phyloP scores from a whole-genome alignment of 2,797 vertebrate genomes.

The Lacerta bilineata region DNA sequence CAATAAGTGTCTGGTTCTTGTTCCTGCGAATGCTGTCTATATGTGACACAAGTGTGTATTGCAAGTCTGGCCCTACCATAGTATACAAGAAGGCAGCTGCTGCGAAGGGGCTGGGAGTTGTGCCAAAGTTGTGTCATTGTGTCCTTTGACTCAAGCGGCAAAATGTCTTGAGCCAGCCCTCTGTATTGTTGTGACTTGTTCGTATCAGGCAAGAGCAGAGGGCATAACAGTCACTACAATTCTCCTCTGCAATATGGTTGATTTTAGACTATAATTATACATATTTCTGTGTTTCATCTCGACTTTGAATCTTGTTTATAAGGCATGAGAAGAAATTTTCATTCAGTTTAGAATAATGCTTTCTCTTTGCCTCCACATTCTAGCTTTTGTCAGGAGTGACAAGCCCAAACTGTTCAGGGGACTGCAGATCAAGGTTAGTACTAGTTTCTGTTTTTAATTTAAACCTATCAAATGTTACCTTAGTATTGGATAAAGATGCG shows the following conservation, averaged over 20 bases:
- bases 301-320: neutral
- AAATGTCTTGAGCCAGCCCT: neutral
- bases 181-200: neutral
- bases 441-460: slow-evolving; percentile 14
- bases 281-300: neutral
- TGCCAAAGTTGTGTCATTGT: no score
- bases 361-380: slow-evolving; percentile 54
- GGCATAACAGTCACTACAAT: neutral
- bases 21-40: neutral
- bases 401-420: slow-evolving; percentile 99
- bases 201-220: neutral
- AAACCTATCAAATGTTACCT: slow-evolving; percentile 27
- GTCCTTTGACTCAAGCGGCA: no score
- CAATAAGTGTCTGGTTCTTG: no score
- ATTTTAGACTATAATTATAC: neutral
- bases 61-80: no score
- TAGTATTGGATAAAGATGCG: neutral
- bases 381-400: slow-evolving; percentile 99
- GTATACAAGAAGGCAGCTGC: no score
- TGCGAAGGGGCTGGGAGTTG: no score
- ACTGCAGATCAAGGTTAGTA: slow-evolving; percentile 96
- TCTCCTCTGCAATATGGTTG: neutral
- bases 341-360: neutral
- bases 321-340: slow-evolving; percentile 12
- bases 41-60: no score